Evolutionary conservation across 2,797 vertebrate species (phyloP), one percentile per base, ranked within the genome.

Genomic region (Pipistrellus pipistrellus): DNA sequence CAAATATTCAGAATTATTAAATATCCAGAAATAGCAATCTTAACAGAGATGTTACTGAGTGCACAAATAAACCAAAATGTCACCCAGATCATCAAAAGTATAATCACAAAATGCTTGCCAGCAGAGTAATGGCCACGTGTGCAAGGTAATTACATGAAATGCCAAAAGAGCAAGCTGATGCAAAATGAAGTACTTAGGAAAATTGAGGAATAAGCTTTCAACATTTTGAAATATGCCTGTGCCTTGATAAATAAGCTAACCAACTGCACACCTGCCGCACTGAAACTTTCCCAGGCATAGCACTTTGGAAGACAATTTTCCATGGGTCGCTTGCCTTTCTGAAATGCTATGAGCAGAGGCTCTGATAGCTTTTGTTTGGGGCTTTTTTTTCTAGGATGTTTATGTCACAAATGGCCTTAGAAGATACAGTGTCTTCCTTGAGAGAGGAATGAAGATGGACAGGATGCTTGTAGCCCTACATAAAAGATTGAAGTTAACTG

Each of bases 11-110:
- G 38, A 41, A 41, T 41, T 91, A 94, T 21, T 53, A 93, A 95
- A 81, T 41, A 86, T 55, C 90, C 14, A 93, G 35, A 96, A 88
- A 64, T 17, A 93, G 27, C 44, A 89, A 94, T 96, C 15, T 96
- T 91, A 94, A 73, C 64, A 88, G 87, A 81, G 7, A 95, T 93
- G n/a, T 35, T 88, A 35, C 11, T 14, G 30, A 95, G 66, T 78
- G 2, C 35, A 94, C 27, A 73, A 91, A 94, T 94, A 90, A 73
- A 38, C 41, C 12, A 71, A 93, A 95, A 51, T 75, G 57, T 91
- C 91, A 97, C 18, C 17, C 2, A 91, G 71, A 66, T 30, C 69
- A 64, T 72, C 4, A 59, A 62, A 2, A 38, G 75, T 69, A 95
- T 48, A 5, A 90, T 94, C 82, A 78, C 8, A 92, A 91, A 96